Evolutionary conservation across 1,140 invertebrate genomes (phyloP), one percentile per base, ranked within the genome.

Genomic region (Heliconius congener): DNA sequence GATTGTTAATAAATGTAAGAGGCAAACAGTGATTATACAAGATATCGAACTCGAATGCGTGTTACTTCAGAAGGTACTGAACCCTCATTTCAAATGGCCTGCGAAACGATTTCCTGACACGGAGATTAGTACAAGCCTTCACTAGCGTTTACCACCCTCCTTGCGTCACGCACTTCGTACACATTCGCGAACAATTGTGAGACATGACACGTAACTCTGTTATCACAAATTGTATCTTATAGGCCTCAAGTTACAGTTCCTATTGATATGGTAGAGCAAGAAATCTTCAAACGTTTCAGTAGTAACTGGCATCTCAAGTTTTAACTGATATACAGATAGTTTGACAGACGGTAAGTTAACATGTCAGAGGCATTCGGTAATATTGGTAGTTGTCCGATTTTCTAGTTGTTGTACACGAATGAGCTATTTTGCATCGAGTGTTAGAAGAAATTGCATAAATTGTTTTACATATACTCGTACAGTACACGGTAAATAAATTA

Each of bases 111-210:
- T 94, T 92, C 92, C 92, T 94, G 93, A 94, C 93, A 94, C 89
- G 93, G 93, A 93, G 93, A 94, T 94, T 94, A 94, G 93, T 92
- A 94, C 93, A 93, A 93, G 91, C 90, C 91, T 92, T 93, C 93
- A 93, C 93, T 91, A 86, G 84, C 88, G 87, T 87, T 92, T 91
- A 90, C 90, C 88, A 88, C 91, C 92, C 92, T 90, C 88, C 91
- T 93, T 94, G 93, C 91, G 85, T 94, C 93, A 94, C 93, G 93
- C 92, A 94, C 93, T 93, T 87, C 86, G 91, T 82, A 88, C 86
- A 83, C 84, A 84, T 83, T 83, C 79, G 74, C 78, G 82, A 83
- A 82, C 84, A 82, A 80, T 87, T 85, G 87, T 86, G 88, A 86
- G 83, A 86, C 85, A 91, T 88, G 86, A 87, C 85, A 83, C 82